These are phyloP conservation scores for Melanostoma mellinum DNA, from an alignment of 2,888 invertebrate genomes.

Conservation along the genomic window DNA sequence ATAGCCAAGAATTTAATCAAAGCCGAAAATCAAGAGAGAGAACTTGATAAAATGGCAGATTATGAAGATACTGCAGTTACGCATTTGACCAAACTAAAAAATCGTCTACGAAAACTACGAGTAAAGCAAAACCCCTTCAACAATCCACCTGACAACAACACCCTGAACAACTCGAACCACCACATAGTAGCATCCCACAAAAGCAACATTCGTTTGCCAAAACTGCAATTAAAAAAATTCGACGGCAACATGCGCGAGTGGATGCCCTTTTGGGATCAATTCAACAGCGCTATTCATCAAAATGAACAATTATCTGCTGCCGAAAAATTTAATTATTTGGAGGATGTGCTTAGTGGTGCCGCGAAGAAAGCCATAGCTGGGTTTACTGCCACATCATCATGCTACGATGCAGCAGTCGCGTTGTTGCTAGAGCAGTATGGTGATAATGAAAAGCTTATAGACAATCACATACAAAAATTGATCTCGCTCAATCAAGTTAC, in stretches of 20 bases:
- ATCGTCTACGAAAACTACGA: slow-evolving; percentile 14
- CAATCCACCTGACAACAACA: not conserved
- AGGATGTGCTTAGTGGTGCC: slow-evolving; percentile 12
- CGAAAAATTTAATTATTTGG: slow-evolving; percentile 48
- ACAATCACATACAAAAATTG: slow-evolving; percentile 45
- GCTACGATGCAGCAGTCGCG: slow-evolving; percentile 36
- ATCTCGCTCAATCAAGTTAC: slow-evolving; percentile 33
- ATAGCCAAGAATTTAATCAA: slow-evolving; percentile 23
- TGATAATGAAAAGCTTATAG: slow-evolving; percentile 43
- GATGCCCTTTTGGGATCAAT: slow-evolving; percentile 38
- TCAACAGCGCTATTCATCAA: slow-evolving; percentile 31
- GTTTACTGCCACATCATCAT: slow-evolving; percentile 34
- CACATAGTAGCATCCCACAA: slow-evolving; percentile 77
- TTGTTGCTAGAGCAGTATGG: slow-evolving; percentile 48
- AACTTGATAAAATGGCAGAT: slow-evolving; percentile 30
- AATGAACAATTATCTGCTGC: slow-evolving; percentile 19
- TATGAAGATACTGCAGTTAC: slow-evolving; percentile 24
- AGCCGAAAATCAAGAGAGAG: slow-evolving; percentile 20
- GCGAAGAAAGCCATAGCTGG: slow-evolving; percentile 20
- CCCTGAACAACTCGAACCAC: slow-evolving; percentile 2
- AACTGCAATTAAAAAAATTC: slow-evolving; percentile 23
- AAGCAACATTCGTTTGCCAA: slow-evolving; percentile 20
- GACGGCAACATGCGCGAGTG: slow-evolving; percentile 24
- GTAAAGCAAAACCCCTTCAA: not conserved
- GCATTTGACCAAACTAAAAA: slow-evolving; percentile 1